A percentile compares a stretch with the other conserved stretches of the same genome.
Evolutionary conservation across 2,797 vertebrate genomes (phyloP).

Genomic region (Cottoperca gobio): DNA sequence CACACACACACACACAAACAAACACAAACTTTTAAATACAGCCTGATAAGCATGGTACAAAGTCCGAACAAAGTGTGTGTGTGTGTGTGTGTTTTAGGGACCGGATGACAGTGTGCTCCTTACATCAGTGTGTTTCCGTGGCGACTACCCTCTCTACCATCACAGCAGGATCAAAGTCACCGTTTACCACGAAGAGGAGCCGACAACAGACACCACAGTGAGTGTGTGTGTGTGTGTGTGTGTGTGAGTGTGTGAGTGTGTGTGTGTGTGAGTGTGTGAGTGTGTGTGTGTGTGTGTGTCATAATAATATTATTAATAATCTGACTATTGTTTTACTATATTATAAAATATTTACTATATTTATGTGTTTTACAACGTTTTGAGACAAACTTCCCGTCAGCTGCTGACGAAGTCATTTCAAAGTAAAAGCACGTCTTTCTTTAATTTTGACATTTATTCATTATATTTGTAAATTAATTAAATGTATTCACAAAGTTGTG

Average conservation of each 20-base stretch:
- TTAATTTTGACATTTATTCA: too few relatives aligned
- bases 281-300: constrained; percentile 1
- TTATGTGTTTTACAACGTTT: too few relatives aligned
- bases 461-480: too few relatives aligned
- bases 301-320: too few relatives aligned
- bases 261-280: constrained; percentile 8
- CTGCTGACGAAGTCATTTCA: too few relatives aligned
- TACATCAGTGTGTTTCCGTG: constrained; percentile 36
- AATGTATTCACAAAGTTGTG: too few relatives aligned
- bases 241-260: constrained; percentile 5
- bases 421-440: too few relatives aligned
- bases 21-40: too few relatives aligned
- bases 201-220: constrained; percentile 1
- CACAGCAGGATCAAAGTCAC: constrained; percentile 46
- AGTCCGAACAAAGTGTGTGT: neutral
- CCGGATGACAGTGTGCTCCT: constrained; percentile 18
- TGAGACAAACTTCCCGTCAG: too few relatives aligned
- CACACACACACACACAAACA: neutral
- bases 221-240: constrained; percentile 74
- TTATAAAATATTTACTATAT: too few relatives aligned
- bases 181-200: constrained; percentile 11
- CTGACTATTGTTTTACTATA: too few relatives aligned
- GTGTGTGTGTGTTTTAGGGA: constrained; percentile 22
- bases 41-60: too few relatives aligned
- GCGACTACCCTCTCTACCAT: constrained; percentile 11